Percentiles rank a stretch among this genome's conserved stretches.
These are phyloP conservation scores for Lucinisca nassula DNA, from an alignment of 2,888 invertebrate species.

Conservation along the genomic window DNA sequence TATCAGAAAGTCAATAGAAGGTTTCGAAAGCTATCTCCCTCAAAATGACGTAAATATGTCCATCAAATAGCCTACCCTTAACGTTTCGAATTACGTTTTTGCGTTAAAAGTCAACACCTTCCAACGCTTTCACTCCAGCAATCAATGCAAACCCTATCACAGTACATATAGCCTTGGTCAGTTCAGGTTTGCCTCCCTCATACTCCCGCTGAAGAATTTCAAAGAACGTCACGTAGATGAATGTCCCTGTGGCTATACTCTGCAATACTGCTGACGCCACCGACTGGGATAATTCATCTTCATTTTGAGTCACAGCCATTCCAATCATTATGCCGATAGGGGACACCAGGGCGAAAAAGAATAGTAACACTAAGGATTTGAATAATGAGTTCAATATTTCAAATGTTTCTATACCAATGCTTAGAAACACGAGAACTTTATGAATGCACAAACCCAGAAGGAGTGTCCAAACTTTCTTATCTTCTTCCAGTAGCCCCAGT, in stretches of 20 bases:
- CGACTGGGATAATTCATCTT: not conserved
- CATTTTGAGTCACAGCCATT: not conserved
- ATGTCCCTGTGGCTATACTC: conserved; percentile 43
- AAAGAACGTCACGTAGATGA: conserved; percentile 52
- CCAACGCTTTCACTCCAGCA: conserved; percentile 6
- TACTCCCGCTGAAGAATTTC: conserved; percentile 44
- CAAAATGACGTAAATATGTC: no score
- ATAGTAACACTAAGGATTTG: conserved; percentile 21
- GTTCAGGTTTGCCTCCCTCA: not conserved
- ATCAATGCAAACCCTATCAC: conserved; percentile 22
- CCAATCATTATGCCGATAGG: conserved; percentile 38
- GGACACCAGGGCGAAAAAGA: conserved; percentile 12
- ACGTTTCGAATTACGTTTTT: no score
- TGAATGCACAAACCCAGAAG: conserved; percentile 89
- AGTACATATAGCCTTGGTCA: not conserved
- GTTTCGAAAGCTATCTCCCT: no score
- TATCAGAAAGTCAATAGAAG: no score
- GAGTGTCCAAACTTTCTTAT: conserved; percentile 82
- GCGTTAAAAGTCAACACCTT: no score
- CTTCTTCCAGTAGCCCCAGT: conserved; percentile 88
- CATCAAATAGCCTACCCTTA: no score
- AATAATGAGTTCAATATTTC: conserved; percentile 18
- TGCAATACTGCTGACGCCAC: conserved; percentile 29
- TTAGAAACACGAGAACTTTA: conserved; percentile 90
- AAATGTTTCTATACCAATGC: conserved; percentile 86